Percentiles rank a stretch among this genome's conserved stretches.
These are phyloP conservation scores for Pseudorhombus dupliciocellatus DNA, from an alignment of 2,113 vertebrate genomes.

Conservation along the genomic window DNA sequence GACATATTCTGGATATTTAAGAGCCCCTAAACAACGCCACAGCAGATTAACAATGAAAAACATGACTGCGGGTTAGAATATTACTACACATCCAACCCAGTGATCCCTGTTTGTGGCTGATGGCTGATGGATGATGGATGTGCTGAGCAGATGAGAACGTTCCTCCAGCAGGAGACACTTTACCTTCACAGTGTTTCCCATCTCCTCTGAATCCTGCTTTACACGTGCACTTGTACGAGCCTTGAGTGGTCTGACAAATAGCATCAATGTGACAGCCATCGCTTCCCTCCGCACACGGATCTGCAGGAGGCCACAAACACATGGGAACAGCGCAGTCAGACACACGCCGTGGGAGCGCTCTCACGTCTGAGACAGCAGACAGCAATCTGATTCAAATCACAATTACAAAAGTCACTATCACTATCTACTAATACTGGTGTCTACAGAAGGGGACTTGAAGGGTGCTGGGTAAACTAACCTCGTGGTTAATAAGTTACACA, in stretches of 20 bases:
- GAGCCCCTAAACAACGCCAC: too few species aligned
- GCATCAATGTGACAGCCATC: constrained; percentile 95
- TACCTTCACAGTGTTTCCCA: constrained; percentile 85
- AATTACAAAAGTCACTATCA: not conserved
- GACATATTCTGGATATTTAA: too few species aligned
- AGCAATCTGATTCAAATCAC: not conserved
- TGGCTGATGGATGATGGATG: not conserved
- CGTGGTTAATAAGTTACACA: not conserved
- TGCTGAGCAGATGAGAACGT: not conserved
- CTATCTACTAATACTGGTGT: too few species aligned
- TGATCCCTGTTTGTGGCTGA: not conserved
- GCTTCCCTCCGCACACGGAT: constrained; percentile 86
- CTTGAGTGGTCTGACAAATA: constrained; percentile 91
- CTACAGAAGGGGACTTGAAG: not conserved
- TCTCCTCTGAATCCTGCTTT: constrained; percentile 92
- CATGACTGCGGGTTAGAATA: too few species aligned
- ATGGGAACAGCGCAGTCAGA: not conserved
- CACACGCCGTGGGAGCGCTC: not conserved
- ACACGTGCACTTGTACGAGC: constrained; percentile 94
- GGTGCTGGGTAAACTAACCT: not conserved
- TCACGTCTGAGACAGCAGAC: not conserved
- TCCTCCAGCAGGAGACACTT: constrained; percentile 4
- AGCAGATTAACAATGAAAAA: too few species aligned
- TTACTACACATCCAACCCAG: not conserved
- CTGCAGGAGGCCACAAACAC: constrained; percentile 58